Base-by-base conservation (phyloP, 1,140 invertebrate species). In the Dendrolimus kikuchii region DNA sequence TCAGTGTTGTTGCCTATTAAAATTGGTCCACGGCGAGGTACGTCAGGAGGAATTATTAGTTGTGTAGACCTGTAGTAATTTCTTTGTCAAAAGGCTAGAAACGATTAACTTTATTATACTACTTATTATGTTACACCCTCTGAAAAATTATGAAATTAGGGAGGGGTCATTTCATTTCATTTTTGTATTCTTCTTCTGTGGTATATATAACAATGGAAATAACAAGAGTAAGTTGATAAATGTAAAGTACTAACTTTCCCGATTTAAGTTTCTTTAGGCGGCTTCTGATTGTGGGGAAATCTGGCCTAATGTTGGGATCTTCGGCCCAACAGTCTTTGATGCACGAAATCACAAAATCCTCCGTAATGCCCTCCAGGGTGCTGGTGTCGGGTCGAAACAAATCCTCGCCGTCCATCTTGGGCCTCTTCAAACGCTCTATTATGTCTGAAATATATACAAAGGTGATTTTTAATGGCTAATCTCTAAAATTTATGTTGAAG, bases 261-360 rank as follows among this genome's bases (percentile, higher is more conserved):
- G 93, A 92, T 81, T 95, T 94, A 92, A 98, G 93, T 71, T 94
- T 93, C 85, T 96, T 96, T 47, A 97, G 89, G 47, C 93, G 89
- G 37, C 89, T 90, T 62, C 95, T 88, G 63, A 98, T 93, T 23
- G 86, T 89, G 66, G 90, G 89, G 82, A 98, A 97, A 76, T 96
- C 94, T 7, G 95, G 96, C 54, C 96, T 88, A 7, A 87, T 62
- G 40, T 95, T 92, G 4, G 95, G 94, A 63, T 91, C 90, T 77
- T 97, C 96, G 7, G 91, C 88, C 96, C 96, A 98, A 75, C 95
- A 96, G 66, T 96, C 95, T 58, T 90, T 90, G 77, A 97, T 96
- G 64, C 92, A 92, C 62, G 89, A 88, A 40, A 95, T 74, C 44
- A 96, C 90, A 71, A 93, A 95, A 55, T 96, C 94, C 45, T 94